Base-by-base conservation (phyloP, 2,888 invertebrate genomes). In the Hedya salicella region DNA sequence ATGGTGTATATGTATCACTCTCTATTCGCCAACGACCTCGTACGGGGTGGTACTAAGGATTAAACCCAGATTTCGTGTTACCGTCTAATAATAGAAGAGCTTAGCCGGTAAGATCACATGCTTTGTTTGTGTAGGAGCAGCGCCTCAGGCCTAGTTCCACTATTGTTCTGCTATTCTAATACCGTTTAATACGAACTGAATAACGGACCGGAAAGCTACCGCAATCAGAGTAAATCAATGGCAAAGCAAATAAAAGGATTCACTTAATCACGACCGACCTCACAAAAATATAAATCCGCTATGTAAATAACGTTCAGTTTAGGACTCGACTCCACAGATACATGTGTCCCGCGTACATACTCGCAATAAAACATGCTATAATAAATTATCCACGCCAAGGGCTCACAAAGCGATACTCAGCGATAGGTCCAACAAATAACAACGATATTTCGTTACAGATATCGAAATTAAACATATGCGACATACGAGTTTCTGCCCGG, bases 401-500 rank as follows among this genome's bases (percentile, higher is more conserved):
- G 3, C 25, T 53, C 39, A 65, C 57, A 52, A 65, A 46, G 46
- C 59, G 52, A 25, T 39, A 49, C 39, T 59, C 36, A 11, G 59
- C 54, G 42, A 56, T 54, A 49, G 16, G 44, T 46, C 16, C 42
- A 21, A 19, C 32, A 56, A 56, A 63, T 56, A 65, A 59, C 59
- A 25, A 25, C 25, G 52, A 52, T 52, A 60, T 65, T 53, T 53
- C 48, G 40, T 46, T 52, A 50, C 32, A 40, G 65, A 59, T 60
- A 60, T 65, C 53, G 46, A 60, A 65, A 65, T 65, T 60, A 65
- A 65, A 60, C 52, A 30, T 59, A 46, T 59, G 57, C 50, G 57
- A 57, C 57, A 36, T 13, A 42, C 63, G 40, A 21, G 54, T 32
- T 44, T 48, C 32, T 21, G 36, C 49, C 48, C 49, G 49, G 40